A percentile compares a stretch with the other conserved stretches of the same genome.
phyloP scores from a whole-genome alignment of 53 echinoderm and acorn worm species.

The Hippasteria phrygiana region DNA sequence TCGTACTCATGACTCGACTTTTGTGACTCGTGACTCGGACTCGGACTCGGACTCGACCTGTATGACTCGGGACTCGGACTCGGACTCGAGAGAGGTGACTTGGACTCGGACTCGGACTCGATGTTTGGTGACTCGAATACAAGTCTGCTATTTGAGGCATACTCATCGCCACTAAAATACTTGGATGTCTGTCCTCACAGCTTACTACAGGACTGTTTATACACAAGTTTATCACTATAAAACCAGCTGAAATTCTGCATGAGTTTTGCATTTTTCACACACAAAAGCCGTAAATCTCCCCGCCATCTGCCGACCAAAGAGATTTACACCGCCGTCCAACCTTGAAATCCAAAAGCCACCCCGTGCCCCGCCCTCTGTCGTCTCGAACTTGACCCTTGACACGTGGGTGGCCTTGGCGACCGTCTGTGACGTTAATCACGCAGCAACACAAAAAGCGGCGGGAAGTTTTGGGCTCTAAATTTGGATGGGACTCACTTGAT shows the following conservation, averaged over 20 bases:
- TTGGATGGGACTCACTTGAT: background rate
- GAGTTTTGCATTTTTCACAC: too few species aligned
- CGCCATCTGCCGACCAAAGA: conserved; percentile 23
- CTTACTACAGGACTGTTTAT: background rate
- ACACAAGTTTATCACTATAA: background rate
- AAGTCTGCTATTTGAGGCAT: too few species aligned
- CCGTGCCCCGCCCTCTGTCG: conserved; percentile 36
- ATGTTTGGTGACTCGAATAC: too few species aligned
- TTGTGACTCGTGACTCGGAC: too few species aligned
- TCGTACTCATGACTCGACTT: too few species aligned
- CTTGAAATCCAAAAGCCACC: conserved; percentile 43
- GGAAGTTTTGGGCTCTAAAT: background rate
- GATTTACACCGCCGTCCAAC: conserved; percentile 51
- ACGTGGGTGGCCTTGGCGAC: conserved; percentile 5
- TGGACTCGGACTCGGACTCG: too few species aligned
- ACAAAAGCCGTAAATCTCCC: conserved; percentile 16
- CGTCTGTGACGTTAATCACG: background rate
- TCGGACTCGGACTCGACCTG: too few species aligned
- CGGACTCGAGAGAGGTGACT: too few species aligned
- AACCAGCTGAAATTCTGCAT: background rate
- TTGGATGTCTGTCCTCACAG: background rate
- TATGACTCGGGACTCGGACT: too few species aligned
- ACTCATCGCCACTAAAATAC: background rate
- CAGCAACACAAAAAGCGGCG: background rate
- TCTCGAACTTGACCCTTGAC: conserved; percentile 59